These are phyloP conservation scores for Drosophila chauvacae DNA, from an alignment of 1,140 invertebrate genomes.

Conservation along the genomic window DNA sequence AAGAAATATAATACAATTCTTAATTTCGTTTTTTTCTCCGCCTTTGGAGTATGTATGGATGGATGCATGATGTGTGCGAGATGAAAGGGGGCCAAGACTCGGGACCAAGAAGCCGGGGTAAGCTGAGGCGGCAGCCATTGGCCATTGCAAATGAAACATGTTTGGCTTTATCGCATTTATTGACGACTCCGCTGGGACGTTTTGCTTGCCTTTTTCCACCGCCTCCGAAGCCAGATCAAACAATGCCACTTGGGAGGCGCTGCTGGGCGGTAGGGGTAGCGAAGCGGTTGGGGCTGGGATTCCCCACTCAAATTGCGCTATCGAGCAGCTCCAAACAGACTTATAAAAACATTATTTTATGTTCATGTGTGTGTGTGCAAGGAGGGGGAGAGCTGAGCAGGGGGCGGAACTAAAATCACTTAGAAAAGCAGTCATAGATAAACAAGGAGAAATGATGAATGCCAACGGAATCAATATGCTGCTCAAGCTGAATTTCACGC, in stretches of 20 bases:
- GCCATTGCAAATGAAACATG: conserved; percentile 80
- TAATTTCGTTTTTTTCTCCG: conserved; percentile 22
- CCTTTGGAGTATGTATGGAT: background rate
- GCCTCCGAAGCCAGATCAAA: conserved; percentile 68
- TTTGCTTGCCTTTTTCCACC: conserved; percentile 57
- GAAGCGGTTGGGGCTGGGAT: background rate
- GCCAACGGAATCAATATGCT: conserved; percentile 27
- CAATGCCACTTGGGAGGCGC: conserved; percentile 58
- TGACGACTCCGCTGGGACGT: conserved; percentile 78
- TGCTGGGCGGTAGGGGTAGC: background rate
- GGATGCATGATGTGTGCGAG: conserved; percentile 56
- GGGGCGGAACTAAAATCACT: conserved; percentile 65
- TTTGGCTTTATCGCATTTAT: conserved; percentile 83
- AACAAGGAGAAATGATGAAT: conserved; percentile 30
- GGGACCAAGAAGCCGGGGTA: conserved; percentile 5
- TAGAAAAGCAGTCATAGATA: conserved; percentile 64
- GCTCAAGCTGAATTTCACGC: conserved; percentile 8
- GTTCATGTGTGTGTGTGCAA: conserved; percentile 40
- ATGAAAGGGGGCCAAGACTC: conserved; percentile 17
- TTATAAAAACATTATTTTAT: conserved; percentile 82
- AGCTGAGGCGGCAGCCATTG: conserved; percentile 46
- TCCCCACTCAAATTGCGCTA: conserved; percentile 61
- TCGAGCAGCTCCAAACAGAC: conserved; percentile 76
- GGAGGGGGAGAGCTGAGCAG: conserved; percentile 14
- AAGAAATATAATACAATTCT: conserved; percentile 37